Conservation (phyloP, 2,888 invertebrate genomes). For the Aromia moschata region DNA sequence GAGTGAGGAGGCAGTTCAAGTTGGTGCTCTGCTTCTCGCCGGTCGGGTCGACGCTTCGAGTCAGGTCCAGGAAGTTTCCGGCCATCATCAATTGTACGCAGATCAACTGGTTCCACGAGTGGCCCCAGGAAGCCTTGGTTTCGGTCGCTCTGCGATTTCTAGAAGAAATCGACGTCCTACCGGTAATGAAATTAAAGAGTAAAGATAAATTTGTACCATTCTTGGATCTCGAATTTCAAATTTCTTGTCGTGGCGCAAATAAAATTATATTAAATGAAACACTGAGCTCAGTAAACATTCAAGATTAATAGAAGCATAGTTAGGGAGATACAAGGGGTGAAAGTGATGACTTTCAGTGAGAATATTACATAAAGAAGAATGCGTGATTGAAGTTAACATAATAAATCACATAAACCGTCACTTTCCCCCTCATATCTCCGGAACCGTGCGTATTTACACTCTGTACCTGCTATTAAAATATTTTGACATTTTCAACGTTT, state of each 20-base stretch:
- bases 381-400: no score
- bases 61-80: slow-evolving; percentile 94
- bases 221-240: no score
- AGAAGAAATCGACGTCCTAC: slow-evolving; percentile 79
- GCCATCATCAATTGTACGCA: slow-evolving; percentile 95
- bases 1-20: slow-evolving; percentile 88
- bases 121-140: slow-evolving; percentile 96
- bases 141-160: slow-evolving; percentile 92
- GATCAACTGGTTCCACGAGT: slow-evolving; percentile 98
- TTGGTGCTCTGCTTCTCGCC: slow-evolving; percentile 98
- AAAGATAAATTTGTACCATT: no score
- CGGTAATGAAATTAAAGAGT: no score
- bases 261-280: not conserved
- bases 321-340: no score
- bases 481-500: slow-evolving; percentile 40
- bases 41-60: slow-evolving; percentile 91
- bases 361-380: no score
- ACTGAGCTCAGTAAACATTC: not conserved
- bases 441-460: no score
- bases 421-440: no score
- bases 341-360: no score
- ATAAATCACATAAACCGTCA: no score
- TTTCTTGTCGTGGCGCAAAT: no score
- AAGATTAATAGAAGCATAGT: not conserved
- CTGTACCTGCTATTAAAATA: no score